Conservation (phyloP, 1,140 invertebrate genomes). For the Diprion similis region DNA sequence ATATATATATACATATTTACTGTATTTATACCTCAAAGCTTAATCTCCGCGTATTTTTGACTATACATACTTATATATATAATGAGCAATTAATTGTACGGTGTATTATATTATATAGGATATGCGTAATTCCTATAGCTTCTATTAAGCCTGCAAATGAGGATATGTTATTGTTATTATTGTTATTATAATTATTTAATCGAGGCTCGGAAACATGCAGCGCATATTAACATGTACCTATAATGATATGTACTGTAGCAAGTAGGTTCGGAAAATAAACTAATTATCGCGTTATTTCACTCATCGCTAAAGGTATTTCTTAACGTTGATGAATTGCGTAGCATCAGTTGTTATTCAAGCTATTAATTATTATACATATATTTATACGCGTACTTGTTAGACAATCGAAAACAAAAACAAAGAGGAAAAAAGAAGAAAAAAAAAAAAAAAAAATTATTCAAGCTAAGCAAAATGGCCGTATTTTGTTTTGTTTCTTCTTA, state of each 20-base stretch:
- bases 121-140: slow-evolving; percentile 26
- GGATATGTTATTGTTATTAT: slow-evolving; percentile 16
- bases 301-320: too few relatives aligned
- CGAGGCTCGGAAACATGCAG: slow-evolving; percentile 27
- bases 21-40: slow-evolving; percentile 34
- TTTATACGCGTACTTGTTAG: neutral
- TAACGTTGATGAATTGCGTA: too few relatives aligned
- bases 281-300: too few relatives aligned
- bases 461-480: neutral
- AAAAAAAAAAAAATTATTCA: neutral
- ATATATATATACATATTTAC: slow-evolving; percentile 31
- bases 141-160: slow-evolving; percentile 13
- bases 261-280: neutral
- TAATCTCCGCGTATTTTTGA: slow-evolving; percentile 36
- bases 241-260: neutral
- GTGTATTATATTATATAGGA: slow-evolving; percentile 21
- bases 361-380: neutral
- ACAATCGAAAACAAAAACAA: neutral
- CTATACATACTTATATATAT: neutral
- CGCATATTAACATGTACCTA: slow-evolving; percentile 17
- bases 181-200: slow-evolving; percentile 20
- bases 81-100: slow-evolving; percentile 11
- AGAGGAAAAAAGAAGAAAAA: neutral
- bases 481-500: too few relatives aligned
- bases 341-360: neutral